phyloP scores from a whole-genome alignment of 2,113 vertebrate species.

The Spea bombifrons region DNA sequence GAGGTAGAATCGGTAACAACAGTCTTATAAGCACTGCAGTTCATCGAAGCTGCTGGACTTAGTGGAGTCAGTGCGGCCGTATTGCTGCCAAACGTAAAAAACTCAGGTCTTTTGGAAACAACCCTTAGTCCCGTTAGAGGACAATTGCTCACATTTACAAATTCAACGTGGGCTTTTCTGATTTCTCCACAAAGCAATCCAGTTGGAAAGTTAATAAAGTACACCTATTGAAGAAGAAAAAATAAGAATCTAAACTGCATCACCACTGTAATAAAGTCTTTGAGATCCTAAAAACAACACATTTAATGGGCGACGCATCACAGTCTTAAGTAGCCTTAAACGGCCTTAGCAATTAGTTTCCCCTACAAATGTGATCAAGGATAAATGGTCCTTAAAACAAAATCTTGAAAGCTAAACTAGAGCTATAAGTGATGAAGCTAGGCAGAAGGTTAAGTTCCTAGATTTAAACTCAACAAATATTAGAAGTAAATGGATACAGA shows the following conservation, averaged over 20 bases:
- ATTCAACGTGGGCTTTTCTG: constrained; percentile 91
- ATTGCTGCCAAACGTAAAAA: constrained; percentile 92
- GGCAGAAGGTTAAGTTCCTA: too few relatives aligned
- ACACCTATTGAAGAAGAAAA: constrained; percentile 73
- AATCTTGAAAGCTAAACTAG: too few relatives aligned
- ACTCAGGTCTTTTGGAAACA: constrained; percentile 86
- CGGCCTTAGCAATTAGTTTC: too few relatives aligned
- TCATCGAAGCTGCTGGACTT: constrained; percentile 81
- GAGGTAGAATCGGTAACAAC: constrained; percentile 69
- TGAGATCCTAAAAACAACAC: not conserved
- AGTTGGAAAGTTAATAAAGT: constrained; percentile 96
- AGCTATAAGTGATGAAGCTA: too few relatives aligned
- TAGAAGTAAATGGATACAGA: too few relatives aligned
- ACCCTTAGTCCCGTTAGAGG: constrained; percentile 84
- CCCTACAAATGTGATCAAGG: too few relatives aligned
- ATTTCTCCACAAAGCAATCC: constrained; percentile 95
- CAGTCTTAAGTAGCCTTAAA: too few relatives aligned
- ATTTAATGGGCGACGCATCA: too few relatives aligned
- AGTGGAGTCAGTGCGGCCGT: constrained; percentile 74
- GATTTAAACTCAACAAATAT: too few relatives aligned
- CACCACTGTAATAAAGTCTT: not conserved
- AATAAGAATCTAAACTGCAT: not conserved
- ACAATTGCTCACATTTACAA: constrained; percentile 88
- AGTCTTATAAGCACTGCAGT: constrained; percentile 92
- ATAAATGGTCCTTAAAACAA: too few relatives aligned